These are phyloP conservation scores for Isichthys henryi DNA, from an alignment of 2,113 vertebrate genomes.

Conservation along the genomic window DNA sequence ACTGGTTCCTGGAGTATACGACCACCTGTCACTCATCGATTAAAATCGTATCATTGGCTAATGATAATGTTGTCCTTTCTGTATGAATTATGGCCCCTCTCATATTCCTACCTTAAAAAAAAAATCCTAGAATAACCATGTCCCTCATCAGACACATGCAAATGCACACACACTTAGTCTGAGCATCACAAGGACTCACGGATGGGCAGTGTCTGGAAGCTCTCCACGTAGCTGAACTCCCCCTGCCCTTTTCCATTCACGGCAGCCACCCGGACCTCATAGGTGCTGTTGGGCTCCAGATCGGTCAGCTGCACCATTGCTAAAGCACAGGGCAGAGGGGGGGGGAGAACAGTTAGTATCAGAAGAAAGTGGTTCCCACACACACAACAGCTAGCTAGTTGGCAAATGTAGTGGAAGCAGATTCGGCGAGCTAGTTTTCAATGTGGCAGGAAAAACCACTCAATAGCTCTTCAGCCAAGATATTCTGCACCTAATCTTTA, in stretches of 20 bases:
- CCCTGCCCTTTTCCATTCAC: conserved; percentile 97
- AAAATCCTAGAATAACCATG: neutral
- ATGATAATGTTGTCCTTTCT: neutral
- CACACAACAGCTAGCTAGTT: neutral
- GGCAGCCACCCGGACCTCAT: conserved; percentile 88
- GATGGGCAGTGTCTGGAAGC: conserved; percentile 91
- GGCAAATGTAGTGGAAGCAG: neutral
- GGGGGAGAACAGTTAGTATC: neutral
- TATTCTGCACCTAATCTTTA: neutral
- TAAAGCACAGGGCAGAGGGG: conserved; percentile 37
- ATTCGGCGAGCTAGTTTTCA: neutral
- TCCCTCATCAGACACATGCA: neutral
- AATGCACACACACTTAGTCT: neutral
- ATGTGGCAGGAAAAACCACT: neutral
- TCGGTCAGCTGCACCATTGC: conserved; percentile 80
- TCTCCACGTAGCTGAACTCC: conserved; percentile 87
- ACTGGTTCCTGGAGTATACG: neutral
- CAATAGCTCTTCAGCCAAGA: neutral
- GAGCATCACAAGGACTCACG: conserved; percentile 64
- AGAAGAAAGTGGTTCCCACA: neutral
- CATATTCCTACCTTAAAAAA: neutral
- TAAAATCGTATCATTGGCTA: neutral
- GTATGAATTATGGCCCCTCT: neutral
- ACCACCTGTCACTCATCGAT: neutral
- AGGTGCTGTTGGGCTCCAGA: conserved; percentile 93